Percentiles rank a stretch among this genome's conserved stretches.
Conservation (phyloP, 1,140 invertebrate genomes). For the Pogonomyrmex californicus region DNA sequence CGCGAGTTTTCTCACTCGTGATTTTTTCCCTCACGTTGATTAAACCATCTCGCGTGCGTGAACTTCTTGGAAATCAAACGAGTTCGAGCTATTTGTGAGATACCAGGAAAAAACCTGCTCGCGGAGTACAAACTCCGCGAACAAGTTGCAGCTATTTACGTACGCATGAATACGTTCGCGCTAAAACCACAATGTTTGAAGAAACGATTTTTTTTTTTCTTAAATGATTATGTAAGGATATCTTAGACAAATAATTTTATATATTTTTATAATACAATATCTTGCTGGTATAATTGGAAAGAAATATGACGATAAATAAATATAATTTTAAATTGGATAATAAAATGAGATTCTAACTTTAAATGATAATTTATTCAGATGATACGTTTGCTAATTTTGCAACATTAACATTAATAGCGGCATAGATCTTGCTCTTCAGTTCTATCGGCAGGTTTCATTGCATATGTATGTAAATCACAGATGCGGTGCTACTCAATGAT, state of each 20-base stretch:
- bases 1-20: conserved; percentile 1
- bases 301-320: neutral
- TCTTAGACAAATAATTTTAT: neutral
- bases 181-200: neutral
- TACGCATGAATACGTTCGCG: neutral
- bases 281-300: neutral
- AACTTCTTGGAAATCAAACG: conserved; percentile 53
- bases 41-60: conserved; percentile 14
- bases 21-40: conserved; percentile 31
- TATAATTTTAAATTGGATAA: too few relatives aligned
- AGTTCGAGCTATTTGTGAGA: conserved; percentile 38
- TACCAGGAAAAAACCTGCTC: conserved; percentile 26
- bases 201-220: conserved; percentile 2
- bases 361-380: neutral
- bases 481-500: neutral
- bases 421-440: neutral
- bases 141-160: conserved; percentile 34
- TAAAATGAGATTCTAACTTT: neutral
- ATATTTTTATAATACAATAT: neutral
- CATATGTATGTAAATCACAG: neutral
- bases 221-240: neutral
- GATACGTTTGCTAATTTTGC: neutral
- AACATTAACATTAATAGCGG: neutral
- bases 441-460: neutral
- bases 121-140: neutral